Evolutionary conservation across 92 coral and sea anemone genomes (phyloP), one percentile per base, ranked within the genome.

Genomic region (Ricordea florida): DNA sequence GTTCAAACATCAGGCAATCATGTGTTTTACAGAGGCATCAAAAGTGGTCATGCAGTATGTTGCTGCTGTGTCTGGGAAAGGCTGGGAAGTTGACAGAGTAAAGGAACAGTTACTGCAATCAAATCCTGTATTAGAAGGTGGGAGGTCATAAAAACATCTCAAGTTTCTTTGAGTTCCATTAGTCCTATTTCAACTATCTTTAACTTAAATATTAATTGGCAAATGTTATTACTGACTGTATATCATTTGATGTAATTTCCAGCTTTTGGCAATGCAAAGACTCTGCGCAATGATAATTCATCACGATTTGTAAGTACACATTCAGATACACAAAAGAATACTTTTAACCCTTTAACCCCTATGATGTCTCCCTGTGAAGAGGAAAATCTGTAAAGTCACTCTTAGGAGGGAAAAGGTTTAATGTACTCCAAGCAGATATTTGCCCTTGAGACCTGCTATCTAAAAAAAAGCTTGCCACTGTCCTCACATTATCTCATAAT

Each of bases 181-280:
- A 22, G 15, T 52, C 24, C 26, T 34, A 33, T 56, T 68, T 25
- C 43, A 50, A 17, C 18, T 50, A 7, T 14, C 16, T 7, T 7
- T 7, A 50, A 8, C 10, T 50, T n/a, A 8, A 50, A 50, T 7
- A 50, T 10, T 14, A 10, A 20, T n/a, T n/a, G n/a, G n/a, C n/a
- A n/a, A n/a, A n/a, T n/a, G n/a, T n/a, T n/a, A n/a, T n/a, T n/a
- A n/a, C n/a, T n/a, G n/a, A n/a, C n/a, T n/a, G 15, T 10, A 10
- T 6, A 28, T 18, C 10, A 7, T 20, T 43, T 60, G 35, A 46
- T 56, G n/a, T 66, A n/a, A n/a, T n/a, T n/a, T 74, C 29, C 56
- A 94, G 98, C 98, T 28, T 94, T 94, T 91, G 98, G 98, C 62
- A 94, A 94, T 85, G 98, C 98, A 62, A 94, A 94, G 72, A 94